phyloP scores from a whole-genome alignment of 2,113 vertebrate genomes.

The Poeciliopsis prolifica region DNA sequence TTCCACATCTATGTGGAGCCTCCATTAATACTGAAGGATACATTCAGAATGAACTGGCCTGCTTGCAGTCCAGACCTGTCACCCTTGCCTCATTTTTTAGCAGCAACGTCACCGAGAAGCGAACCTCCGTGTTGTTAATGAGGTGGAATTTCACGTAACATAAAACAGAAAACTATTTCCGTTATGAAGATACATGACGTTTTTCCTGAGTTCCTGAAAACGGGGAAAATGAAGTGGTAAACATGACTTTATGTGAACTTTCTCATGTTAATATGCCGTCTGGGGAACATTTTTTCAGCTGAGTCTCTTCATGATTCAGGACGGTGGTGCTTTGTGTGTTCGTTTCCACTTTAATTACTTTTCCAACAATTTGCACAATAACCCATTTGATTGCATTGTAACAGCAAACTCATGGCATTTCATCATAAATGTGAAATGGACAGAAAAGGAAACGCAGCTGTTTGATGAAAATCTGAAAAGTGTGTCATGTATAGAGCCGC shows the following conservation, averaged over 20 bases:
- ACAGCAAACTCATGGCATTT: not conserved
- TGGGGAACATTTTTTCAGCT: not conserved
- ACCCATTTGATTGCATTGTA: not conserved
- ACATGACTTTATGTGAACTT: not conserved
- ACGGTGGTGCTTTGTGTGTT: not conserved
- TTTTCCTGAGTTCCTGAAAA: not conserved
- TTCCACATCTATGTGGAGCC: not conserved
- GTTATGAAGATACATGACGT: not conserved
- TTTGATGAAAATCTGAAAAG: not conserved
- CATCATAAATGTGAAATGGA: not conserved
- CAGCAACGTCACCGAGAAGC: not conserved
- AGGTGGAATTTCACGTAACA: not conserved
- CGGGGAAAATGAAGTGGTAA: not conserved
- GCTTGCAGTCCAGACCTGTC: not conserved
- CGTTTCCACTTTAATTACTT: not conserved
- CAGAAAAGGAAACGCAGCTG: not conserved
- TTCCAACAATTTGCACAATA: not conserved
- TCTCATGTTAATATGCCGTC: not conserved
- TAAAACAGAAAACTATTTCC: not conserved
- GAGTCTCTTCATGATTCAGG: not conserved
- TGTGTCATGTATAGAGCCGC: too few relatives aligned
- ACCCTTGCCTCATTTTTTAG: not conserved
- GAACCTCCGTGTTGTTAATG: not conserved
- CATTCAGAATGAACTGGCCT: not conserved
- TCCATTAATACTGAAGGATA: not conserved